Percentiles rank a stretch among this genome's conserved stretches.
Evolutionary conservation across 2,888 invertebrate genomes (phyloP).

Genomic region (Yponomeuta malinellus): DNA sequence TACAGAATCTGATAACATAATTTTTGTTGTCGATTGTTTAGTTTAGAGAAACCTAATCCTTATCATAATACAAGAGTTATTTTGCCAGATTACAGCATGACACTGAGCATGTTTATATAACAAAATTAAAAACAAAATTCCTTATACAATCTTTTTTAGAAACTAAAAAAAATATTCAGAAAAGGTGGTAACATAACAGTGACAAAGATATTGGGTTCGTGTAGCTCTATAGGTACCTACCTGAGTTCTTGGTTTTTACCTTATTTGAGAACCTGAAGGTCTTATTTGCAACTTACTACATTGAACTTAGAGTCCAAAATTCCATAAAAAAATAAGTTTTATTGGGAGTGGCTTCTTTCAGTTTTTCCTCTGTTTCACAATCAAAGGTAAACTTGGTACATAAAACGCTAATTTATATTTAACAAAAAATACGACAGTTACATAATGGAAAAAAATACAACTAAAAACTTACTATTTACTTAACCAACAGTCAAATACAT

Average conservation of each 20-base stretch:
- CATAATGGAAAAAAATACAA: neutral
- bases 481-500: neutral
- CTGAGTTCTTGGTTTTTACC: neutral
- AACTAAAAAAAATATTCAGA: neutral
- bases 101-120: neutral
- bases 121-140: neutral
- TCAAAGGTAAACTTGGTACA: neutral
- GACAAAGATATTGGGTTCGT: too few relatives aligned
- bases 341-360: neutral
- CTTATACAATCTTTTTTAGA: neutral
- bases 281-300: neutral
- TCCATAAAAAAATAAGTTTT: neutral
- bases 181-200: too few relatives aligned
- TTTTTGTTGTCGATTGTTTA: neutral
- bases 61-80: neutral
- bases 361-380: neutral
- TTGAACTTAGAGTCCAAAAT: neutral
- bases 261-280: neutral
- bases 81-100: neutral
- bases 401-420: neutral
- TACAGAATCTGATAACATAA: too few relatives aligned
- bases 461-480: neutral
- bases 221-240: too few relatives aligned
- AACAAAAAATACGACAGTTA: neutral
- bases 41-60: neutral